phyloP scores from a whole-genome alignment of 2,888 invertebrate genomes.

The Chalcosyrphus nemorum region DNA sequence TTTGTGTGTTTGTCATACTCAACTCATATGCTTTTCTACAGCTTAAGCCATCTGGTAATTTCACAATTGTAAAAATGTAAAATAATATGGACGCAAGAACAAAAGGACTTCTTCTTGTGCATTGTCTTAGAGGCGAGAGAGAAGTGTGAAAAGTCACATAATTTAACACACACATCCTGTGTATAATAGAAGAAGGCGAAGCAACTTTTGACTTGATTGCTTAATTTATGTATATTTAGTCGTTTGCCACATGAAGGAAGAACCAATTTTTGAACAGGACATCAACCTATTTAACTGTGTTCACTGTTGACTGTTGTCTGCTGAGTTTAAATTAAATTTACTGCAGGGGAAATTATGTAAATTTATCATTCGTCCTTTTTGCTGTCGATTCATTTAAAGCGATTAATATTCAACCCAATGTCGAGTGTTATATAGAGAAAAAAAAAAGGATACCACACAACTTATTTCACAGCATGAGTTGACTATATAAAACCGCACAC shows the following conservation, averaged over 20 bases:
- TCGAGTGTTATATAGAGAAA: too few species aligned
- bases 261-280: not conserved
- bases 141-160: constrained; percentile 1
- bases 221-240: constrained; percentile 17
- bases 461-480: too few species aligned
- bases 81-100: constrained; percentile 35
- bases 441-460: not conserved
- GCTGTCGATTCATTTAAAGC: not conserved
- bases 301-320: not conserved
- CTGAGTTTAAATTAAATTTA: not conserved
- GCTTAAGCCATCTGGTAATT: constrained; percentile 57
- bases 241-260: not conserved
- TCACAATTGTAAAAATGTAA: constrained; percentile 47
- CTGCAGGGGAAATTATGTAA: not conserved
- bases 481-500: not conserved
- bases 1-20: constrained; percentile 14
- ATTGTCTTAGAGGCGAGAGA: not conserved
- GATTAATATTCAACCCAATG: constrained; percentile 22
- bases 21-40: constrained; percentile 37
- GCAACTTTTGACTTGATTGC: constrained; percentile 16
- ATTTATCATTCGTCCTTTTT: not conserved
- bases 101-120: not conserved
- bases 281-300: not conserved
- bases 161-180: not conserved
- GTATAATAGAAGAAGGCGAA: not conserved